Evolutionary conservation across 2,113 vertebrate species (phyloP).

Genomic region (Willisornis vidua): DNA sequence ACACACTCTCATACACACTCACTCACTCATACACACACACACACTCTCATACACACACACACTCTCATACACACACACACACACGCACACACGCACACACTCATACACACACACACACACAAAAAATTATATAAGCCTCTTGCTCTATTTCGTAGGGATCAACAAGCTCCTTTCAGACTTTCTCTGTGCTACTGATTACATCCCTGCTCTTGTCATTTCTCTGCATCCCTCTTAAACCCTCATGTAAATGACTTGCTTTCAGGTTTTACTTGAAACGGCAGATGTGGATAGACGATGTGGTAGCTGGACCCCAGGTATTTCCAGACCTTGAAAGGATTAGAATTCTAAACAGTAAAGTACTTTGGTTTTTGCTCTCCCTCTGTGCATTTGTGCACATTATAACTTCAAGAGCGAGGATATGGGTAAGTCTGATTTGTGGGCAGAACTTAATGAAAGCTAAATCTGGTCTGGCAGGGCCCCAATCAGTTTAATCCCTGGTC

Average conservation of each 20-base stretch:
- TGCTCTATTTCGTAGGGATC: constrained; percentile 39
- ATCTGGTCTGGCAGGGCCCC: constrained; percentile 52
- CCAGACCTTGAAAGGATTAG: constrained; percentile 61
- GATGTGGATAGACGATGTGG: neutral
- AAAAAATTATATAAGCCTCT: constrained; percentile 50
- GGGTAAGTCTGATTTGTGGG: constrained; percentile 41
- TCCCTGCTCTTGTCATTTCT: constrained; percentile 14
- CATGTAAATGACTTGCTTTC: constrained; percentile 59
- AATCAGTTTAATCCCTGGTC: constrained; percentile 64
- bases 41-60: neutral
- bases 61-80: neutral
- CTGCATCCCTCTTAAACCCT: constrained; percentile 40
- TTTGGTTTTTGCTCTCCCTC: constrained; percentile 36
- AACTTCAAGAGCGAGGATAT: neutral
- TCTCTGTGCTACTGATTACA: constrained; percentile 26
- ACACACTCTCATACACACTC: neutral
- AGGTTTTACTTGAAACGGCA: constrained; percentile 8
- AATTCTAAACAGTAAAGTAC: constrained; percentile 31
- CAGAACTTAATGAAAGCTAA: constrained; percentile 63
- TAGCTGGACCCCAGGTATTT: constrained; percentile 54
- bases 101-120: no score
- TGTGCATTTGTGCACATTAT: neutral
- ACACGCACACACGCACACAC: constrained; percentile 25
- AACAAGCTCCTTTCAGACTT: constrained; percentile 41
- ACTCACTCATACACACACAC: constrained; percentile 59